Percentiles rank a stretch among this genome's conserved stretches.
These are phyloP conservation scores for Ephestia elutella DNA, from an alignment of 1,140 invertebrate genomes.

Conservation along the genomic window DNA sequence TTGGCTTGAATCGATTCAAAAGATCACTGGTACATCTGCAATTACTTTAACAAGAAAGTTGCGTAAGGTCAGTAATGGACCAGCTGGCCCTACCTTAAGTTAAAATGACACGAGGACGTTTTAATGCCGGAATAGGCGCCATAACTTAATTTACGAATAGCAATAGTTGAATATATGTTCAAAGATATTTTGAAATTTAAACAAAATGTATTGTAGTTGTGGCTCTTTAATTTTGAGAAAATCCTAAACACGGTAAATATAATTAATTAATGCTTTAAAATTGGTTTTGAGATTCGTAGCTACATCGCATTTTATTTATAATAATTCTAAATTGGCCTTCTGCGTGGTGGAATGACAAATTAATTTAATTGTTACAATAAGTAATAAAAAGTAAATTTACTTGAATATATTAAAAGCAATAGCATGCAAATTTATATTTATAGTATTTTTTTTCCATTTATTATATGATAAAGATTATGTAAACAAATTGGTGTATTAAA, in stretches of 20 bases:
- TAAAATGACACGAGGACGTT: conserved; percentile 22
- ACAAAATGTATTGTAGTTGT: too few relatives aligned
- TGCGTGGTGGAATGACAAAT: not conserved
- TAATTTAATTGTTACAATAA: not conserved
- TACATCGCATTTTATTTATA: too few relatives aligned
- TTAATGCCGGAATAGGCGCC: not conserved
- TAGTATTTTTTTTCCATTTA: too few relatives aligned
- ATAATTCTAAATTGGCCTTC: too few relatives aligned
- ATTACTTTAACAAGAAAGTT: conserved; percentile 51
- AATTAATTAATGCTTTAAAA: too few relatives aligned
- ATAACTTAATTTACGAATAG: not conserved
- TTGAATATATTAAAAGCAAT: not conserved
- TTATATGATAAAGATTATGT: not conserved
- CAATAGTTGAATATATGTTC: too few relatives aligned
- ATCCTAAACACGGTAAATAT: too few relatives aligned
- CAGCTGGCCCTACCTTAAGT: conserved; percentile 50
- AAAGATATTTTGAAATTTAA: too few relatives aligned
- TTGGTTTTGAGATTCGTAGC: too few relatives aligned
- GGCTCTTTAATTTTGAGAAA: too few relatives aligned
- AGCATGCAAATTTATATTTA: not conserved
- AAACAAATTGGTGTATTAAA: not conserved
- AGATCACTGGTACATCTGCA: conserved; percentile 49
- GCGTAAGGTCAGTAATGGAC: conserved; percentile 49
- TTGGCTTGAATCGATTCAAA: conserved; percentile 48
- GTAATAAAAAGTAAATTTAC: not conserved